Conservation (phyloP, 2,113 vertebrate genomes). For the Rallus limicola region DNA sequence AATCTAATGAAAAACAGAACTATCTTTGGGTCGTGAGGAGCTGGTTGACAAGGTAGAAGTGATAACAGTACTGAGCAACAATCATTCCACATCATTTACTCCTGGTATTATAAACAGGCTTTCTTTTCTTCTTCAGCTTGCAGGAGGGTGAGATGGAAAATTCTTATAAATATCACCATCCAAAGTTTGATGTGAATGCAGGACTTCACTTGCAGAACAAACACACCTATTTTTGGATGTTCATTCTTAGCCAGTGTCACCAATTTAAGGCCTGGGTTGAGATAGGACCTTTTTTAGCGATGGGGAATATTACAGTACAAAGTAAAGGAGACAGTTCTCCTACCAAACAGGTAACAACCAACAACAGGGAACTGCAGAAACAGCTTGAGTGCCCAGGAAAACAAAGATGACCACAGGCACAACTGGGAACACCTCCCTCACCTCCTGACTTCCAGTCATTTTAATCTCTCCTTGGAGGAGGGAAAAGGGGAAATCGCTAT, state of each 20-base stretch:
- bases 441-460: neutral
- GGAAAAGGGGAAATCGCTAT: neutral
- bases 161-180: neutral
- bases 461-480: neutral
- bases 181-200: neutral
- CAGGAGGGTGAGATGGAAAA: neutral
- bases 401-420: neutral
- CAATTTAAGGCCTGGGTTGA: neutral
- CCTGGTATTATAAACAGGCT: neutral
- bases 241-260: neutral
- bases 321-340: neutral
- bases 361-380: neutral
- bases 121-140: neutral
- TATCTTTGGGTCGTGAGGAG: neutral
- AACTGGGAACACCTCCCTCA: neutral
- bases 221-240: neutral
- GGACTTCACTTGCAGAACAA: neutral
- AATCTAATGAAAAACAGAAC: neutral
- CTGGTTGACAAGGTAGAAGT: neutral
- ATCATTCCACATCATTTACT: neutral
- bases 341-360: neutral
- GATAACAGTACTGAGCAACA: neutral
- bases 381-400: neutral
- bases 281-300: neutral
- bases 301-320: neutral